Conservation (phyloP, 1,140 invertebrate species). For the Chrysopa pallens region DNA sequence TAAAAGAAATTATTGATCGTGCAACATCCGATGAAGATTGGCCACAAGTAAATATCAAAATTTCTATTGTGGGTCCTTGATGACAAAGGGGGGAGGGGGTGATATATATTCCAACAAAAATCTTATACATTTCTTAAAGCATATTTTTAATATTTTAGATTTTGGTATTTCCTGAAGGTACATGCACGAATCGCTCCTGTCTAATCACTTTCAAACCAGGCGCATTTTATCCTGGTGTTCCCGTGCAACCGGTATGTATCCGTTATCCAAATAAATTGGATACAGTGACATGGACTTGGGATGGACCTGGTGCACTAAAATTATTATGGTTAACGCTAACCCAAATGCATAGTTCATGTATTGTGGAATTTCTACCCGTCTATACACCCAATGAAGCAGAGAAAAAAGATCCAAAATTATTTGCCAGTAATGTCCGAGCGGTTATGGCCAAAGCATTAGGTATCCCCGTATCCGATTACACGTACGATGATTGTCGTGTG, state of each 20-base stretch:
- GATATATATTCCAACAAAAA: too few relatives aligned
- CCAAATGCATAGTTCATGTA: constrained; percentile 74
- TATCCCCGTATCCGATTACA: constrained; percentile 77
- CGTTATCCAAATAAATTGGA: constrained; percentile 83
- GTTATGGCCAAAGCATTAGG: constrained; percentile 79
- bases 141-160: constrained; percentile 31
- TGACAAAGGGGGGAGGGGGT: too few relatives aligned
- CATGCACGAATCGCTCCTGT: constrained; percentile 84
- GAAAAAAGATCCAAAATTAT: constrained; percentile 72
- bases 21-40: constrained; percentile 70
- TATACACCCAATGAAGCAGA: constrained; percentile 78
- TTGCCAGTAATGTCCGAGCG: constrained; percentile 74
- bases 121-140: not conserved
- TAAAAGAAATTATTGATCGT: constrained; percentile 74
- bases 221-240: constrained; percentile 81
- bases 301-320: constrained; percentile 76
- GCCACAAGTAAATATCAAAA: constrained; percentile 50
- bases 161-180: constrained; percentile 90
- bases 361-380: constrained; percentile 89
- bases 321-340: constrained; percentile 81
- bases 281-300: constrained; percentile 94
- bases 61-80: too few relatives aligned
- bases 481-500: constrained; percentile 78
- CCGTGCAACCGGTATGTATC: constrained; percentile 85
- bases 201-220: constrained; percentile 92